These are phyloP conservation scores for Megalopta genalis DNA, from an alignment of 1,140 invertebrate species.

Conservation along the genomic window DNA sequence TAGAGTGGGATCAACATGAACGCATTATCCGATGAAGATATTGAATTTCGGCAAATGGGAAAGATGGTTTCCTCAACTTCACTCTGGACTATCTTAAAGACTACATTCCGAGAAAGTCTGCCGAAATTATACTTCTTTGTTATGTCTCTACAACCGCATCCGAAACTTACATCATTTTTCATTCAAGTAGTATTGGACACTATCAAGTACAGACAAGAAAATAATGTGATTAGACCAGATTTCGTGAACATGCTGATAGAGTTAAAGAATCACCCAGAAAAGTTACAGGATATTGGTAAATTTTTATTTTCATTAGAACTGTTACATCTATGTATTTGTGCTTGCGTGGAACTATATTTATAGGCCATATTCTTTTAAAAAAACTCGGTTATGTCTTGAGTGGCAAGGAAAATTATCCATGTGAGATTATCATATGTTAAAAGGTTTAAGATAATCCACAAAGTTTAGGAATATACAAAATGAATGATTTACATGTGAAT, in stretches of 20 bases:
- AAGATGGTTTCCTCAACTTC: slow-evolving; percentile 70
- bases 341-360: too few relatives aligned
- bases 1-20: slow-evolving; percentile 79
- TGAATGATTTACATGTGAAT: too few relatives aligned
- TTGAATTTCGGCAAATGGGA: slow-evolving; percentile 76
- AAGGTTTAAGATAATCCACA: too few relatives aligned
- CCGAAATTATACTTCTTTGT: slow-evolving; percentile 61
- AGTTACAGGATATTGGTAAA: slow-evolving; percentile 54
- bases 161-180: slow-evolving; percentile 78
- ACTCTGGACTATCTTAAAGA: slow-evolving; percentile 70
- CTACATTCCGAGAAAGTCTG: slow-evolving; percentile 50
- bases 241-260: slow-evolving; percentile 80
- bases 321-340: too few relatives aligned
- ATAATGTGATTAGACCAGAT: slow-evolving; percentile 74
- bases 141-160: slow-evolving; percentile 36
- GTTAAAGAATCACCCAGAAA: slow-evolving; percentile 66
- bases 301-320: not conserved
- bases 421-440: too few relatives aligned
- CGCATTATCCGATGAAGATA: slow-evolving; percentile 76
- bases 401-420: too few relatives aligned
- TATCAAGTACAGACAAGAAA: slow-evolving; percentile 77
- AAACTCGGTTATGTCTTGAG: too few relatives aligned
- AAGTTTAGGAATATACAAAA: too few relatives aligned
- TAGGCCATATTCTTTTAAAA: too few relatives aligned
- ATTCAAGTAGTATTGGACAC: slow-evolving; percentile 75